Conservation (phyloP, 2,888 invertebrate species). For the Salticus scenicus region DNA sequence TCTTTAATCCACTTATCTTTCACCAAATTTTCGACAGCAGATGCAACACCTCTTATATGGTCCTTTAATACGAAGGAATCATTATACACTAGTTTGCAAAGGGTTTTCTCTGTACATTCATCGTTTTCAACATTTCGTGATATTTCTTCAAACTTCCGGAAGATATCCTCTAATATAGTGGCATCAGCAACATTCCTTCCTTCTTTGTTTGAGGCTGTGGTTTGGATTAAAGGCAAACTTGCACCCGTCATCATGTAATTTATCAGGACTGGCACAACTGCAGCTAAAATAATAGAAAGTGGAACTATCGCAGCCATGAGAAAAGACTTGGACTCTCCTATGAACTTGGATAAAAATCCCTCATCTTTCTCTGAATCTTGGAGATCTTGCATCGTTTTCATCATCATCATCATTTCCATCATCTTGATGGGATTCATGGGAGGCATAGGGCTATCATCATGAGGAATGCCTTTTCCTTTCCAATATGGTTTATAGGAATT, state of each 20-base stretch:
- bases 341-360: slow-evolving; percentile 41
- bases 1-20: slow-evolving; percentile 41
- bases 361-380: slow-evolving; percentile 21
- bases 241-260: slow-evolving; percentile 51
- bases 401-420: slow-evolving; percentile 46
- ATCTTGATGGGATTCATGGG: slow-evolving; percentile 19
- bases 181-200: slow-evolving; percentile 2
- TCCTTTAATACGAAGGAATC: background rate
- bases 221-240: background rate
- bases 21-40: slow-evolving; percentile 13
- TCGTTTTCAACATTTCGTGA: slow-evolving; percentile 35
- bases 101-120: slow-evolving; percentile 42
- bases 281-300: slow-evolving; percentile 31
- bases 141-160: slow-evolving; percentile 25
- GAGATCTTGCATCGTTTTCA: slow-evolving; percentile 17
- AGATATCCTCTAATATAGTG: background rate
- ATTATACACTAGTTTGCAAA: slow-evolving; percentile 30
- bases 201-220: slow-evolving; percentile 44
- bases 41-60: slow-evolving; percentile 33
- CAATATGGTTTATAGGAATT: slow-evolving; percentile 32
- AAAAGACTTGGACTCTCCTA: slow-evolving; percentile 35
- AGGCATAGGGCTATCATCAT: background rate
- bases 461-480: slow-evolving; percentile 16
- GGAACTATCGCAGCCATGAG: slow-evolving; percentile 50
- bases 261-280: slow-evolving; percentile 47